phyloP scores from a whole-genome alignment of 1,140 invertebrate species.

The Antheraea pernyi region DNA sequence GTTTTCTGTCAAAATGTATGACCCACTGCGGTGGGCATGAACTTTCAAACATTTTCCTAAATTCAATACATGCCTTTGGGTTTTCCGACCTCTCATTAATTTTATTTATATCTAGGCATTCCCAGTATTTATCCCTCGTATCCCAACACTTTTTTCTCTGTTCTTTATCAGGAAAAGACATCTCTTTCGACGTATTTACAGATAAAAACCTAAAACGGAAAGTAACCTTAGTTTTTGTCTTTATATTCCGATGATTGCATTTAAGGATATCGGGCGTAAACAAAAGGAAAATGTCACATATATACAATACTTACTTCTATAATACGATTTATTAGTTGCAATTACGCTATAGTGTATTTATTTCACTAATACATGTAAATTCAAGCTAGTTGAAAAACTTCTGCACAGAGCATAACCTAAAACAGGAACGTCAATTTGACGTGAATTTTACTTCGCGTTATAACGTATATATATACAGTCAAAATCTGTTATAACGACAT shows the following conservation, averaged over 20 bases:
- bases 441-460: no score
- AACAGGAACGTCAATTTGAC: neutral
- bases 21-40: constrained; percentile 94
- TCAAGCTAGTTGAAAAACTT: neutral
- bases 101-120: constrained; percentile 88
- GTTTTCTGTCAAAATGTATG: constrained; percentile 95
- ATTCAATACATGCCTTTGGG: constrained; percentile 83
- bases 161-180: constrained; percentile 92
- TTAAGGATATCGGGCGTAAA: neutral
- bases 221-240: neutral
- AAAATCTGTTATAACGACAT: no score
- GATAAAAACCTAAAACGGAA: constrained; percentile 9
- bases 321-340: neutral
- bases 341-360: neutral
- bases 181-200: constrained; percentile 62
- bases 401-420: neutral
- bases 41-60: constrained; percentile 89
- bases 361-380: neutral
- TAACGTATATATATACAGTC: no score
- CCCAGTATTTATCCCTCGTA: constrained; percentile 92
- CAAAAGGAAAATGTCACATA: neutral
- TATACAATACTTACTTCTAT: neutral
- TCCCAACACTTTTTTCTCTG: constrained; percentile 91
- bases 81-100: constrained; percentile 67
- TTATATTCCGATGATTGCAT: neutral